Base-by-base conservation (phyloP, 2,797 vertebrate genomes). In the Vespertilio murinus region DNA sequence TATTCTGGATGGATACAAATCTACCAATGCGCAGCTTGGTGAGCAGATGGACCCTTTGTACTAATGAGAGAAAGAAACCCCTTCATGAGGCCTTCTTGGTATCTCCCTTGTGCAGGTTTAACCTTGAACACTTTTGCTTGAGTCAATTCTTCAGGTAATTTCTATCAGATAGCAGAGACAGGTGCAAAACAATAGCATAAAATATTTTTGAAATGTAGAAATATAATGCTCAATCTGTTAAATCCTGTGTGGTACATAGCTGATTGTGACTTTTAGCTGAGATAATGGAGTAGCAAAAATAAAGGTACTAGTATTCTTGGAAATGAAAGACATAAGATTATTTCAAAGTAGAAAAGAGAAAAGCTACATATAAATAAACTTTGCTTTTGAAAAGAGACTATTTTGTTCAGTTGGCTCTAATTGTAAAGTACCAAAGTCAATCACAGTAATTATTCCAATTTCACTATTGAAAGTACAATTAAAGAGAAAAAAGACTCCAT, bases 361-460 rank as follows among this genome's bases (percentile, higher is more conserved):
- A 71, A 86, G 8, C 2, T 17, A 64, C 5, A 42, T 71, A 49
- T 22, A 12, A 33, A 65, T n/a, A 42, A 25, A 6, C 6, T 87
- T 94, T 70, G 13, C 28, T 70, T 79, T 91, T 69, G 22, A 33
- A 38, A 65, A 79, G 25, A 81, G 25, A 52, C 73, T 3, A 49
- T 77, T 88, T 88, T 69, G 73, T 79, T 16, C 52, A 85, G 6
- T 71, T 90, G 74, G 13, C 17, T 86, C 2, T 86, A 85, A 91
- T 80, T 94, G 80, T 70, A 33, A 91, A 91, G 52, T 75, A 33
- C 5, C 78, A 85, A 95, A 80, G 14, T 84, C 95, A 88, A 79
- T 25, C 47, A 69, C 83, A 95, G 25, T 38, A 96, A 96, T 89
- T 92, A 95, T 91, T 93, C 12, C 18, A 52, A 45, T 94, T 89